phyloP scores from a whole-genome alignment of 2,888 invertebrate genomes.

The Tetramorium bicarinatum region DNA sequence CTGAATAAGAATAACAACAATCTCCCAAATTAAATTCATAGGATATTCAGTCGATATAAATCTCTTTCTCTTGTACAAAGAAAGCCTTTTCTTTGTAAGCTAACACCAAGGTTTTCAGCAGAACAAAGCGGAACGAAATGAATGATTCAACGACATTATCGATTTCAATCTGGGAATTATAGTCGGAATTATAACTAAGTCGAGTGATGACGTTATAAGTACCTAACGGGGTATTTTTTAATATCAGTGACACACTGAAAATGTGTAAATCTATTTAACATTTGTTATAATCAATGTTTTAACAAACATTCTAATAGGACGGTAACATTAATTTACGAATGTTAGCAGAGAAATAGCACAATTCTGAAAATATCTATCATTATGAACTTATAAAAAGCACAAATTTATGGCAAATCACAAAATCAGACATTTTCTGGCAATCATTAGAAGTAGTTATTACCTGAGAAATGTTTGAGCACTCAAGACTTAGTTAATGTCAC shows the following conservation, averaged over 20 bases:
- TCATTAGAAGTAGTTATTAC: neutral
- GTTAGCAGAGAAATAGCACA: neutral
- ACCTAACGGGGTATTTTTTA: neutral
- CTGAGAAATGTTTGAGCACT: neutral
- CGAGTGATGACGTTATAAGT: neutral
- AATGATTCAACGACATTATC: conserved; percentile 35
- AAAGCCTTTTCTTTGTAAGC: neutral
- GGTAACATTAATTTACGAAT: neutral
- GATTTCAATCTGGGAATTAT: conserved; percentile 27
- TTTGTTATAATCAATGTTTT: neutral
- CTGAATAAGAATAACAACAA: neutral
- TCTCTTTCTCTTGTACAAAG: neutral
- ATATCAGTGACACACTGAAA: neutral
- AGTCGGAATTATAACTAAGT: neutral
- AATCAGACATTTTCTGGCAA: neutral
- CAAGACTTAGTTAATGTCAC: neutral
- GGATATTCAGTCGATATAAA: neutral
- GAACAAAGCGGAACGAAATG: conserved; percentile 22
- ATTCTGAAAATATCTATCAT: neutral
- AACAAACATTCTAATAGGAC: conserved; percentile 9
- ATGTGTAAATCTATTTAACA: neutral
- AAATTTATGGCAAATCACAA: neutral
- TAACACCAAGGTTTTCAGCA: neutral
- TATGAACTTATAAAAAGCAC: neutral
- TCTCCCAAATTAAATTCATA: conserved; percentile 11